Percentiles rank a stretch among this genome's conserved stretches.
phyloP scores from a whole-genome alignment of 1,140 invertebrate species.

The Potamilus streckersoni region DNA sequence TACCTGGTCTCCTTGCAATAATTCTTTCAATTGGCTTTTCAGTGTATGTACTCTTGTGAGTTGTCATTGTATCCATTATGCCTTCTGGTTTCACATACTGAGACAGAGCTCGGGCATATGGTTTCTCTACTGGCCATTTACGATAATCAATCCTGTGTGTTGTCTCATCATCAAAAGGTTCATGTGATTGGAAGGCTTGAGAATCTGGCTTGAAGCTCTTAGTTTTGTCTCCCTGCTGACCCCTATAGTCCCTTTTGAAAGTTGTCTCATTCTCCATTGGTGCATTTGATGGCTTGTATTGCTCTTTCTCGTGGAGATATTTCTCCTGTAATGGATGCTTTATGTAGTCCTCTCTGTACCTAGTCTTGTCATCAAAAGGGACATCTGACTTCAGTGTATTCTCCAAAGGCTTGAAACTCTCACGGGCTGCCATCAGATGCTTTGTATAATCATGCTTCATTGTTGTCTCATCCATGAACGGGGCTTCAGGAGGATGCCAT shows the following conservation, averaged over 20 bases:
- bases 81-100: slow-evolving; percentile 64
- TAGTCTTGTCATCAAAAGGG: slow-evolving; percentile 65
- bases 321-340: slow-evolving; percentile 57
- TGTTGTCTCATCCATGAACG: slow-evolving; percentile 63
- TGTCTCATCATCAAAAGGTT: slow-evolving; percentile 62
- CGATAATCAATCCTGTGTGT: slow-evolving; percentile 65
- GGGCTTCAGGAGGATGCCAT: slow-evolving; percentile 56
- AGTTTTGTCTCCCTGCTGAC: slow-evolving; percentile 48
- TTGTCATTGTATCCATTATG: slow-evolving; percentile 66
- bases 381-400: slow-evolving; percentile 55
- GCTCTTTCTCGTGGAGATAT: slow-evolving; percentile 45
- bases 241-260: slow-evolving; percentile 62
- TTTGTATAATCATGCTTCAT: slow-evolving; percentile 60
- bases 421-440: slow-evolving; percentile 49
- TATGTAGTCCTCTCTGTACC: slow-evolving; percentile 64
- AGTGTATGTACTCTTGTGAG: slow-evolving; percentile 55
- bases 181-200: slow-evolving; percentile 53
- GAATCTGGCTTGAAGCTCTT: slow-evolving; percentile 56
- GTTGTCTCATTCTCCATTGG: slow-evolving; percentile 65
- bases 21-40: slow-evolving; percentile 48
- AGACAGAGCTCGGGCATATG: slow-evolving; percentile 53
- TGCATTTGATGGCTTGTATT: slow-evolving; percentile 48
- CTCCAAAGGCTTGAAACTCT: slow-evolving; percentile 58
- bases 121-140: slow-evolving; percentile 61
- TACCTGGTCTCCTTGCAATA: slow-evolving; percentile 40